Base-by-base conservation (phyloP, 2,113 vertebrate species). In the Chloebia gouldiae region DNA sequence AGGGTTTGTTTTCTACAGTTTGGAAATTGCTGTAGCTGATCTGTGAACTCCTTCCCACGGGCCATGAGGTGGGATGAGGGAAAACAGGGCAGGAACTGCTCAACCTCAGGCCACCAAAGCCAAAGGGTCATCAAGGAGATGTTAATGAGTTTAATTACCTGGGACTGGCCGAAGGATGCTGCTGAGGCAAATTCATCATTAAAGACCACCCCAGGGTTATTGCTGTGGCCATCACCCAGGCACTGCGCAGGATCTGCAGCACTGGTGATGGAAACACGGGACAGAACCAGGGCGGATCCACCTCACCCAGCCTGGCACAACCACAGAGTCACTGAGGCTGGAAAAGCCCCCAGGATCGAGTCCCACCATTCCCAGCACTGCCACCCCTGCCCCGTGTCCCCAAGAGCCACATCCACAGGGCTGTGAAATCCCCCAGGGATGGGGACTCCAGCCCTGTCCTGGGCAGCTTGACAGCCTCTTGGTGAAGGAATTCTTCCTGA, bases 1-100 rank as follows among this genome's bases (percentile, higher is more conserved):
- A 90, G 88, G 75, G 44, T 53, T 90, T 93, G 79, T 92, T 94
- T 93, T 31, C 15, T 25, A 47, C 94, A 75, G 64, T 86, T 96
- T 76, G 50, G 77, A 81, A 90, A 93, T 64, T n/a, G 68, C 83
- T 84, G 31, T 4, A 3, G 44, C 66, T 15, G 30, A 79, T 63
- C 84, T 61, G 84, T 44, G 87, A 90, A 81, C 83, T 60, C 47
- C 42, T 95, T 63, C 77, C 87, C 0, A 18, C 57, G 16, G 90
- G 40, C 47, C 40, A 45, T 3, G 2, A 61, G 54, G 72, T 11
- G 31, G 65, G 33, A 61, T 63, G 42, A 59, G 19, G 9, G 53
- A 15, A 66, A 92, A 73, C 33, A 85, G 47, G 66, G 71, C 35
- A 60, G 61, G 53, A 40, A 25, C 63, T 53, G 69, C 69, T 71